These are phyloP conservation scores for Muntiacus reevesi DNA, from an alignment of 2,113 vertebrate species.

Conservation along the genomic window DNA sequence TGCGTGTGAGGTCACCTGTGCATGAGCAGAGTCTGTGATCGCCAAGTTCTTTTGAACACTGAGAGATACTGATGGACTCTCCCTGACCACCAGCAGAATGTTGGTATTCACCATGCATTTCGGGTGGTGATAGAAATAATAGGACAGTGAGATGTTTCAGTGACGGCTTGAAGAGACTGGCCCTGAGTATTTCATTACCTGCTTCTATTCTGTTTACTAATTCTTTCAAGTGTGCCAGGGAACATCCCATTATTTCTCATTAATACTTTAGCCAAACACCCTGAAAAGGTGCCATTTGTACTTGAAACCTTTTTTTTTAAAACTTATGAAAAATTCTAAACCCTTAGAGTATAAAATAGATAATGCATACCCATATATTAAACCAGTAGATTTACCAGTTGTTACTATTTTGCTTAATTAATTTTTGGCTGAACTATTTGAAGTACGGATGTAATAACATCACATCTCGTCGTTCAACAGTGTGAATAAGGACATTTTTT, in stretches of 20 bases:
- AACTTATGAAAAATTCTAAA: background rate
- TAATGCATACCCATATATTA: background rate
- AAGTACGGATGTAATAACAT: background rate
- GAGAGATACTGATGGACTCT: background rate
- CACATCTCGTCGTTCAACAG: background rate
- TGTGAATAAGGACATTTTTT: background rate
- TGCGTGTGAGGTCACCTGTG: background rate
- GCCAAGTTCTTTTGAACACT: background rate
- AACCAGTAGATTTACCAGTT: background rate
- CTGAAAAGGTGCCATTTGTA: background rate
- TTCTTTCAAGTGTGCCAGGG: background rate
- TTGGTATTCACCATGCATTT: background rate
- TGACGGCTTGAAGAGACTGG: background rate
- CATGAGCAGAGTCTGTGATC: background rate
- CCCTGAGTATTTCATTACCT: background rate
- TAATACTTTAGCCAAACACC: background rate
- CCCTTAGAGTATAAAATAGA: background rate
- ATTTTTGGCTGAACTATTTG: background rate
- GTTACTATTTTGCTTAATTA: background rate
- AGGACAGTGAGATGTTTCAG: background rate
- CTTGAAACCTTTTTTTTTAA: background rate
- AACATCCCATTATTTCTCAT: background rate
- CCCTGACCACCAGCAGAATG: background rate
- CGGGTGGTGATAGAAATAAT: background rate
- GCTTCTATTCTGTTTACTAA: background rate